phyloP scores from a whole-genome alignment of 2,113 vertebrate genomes.

The Centrocercus urophasianus region DNA sequence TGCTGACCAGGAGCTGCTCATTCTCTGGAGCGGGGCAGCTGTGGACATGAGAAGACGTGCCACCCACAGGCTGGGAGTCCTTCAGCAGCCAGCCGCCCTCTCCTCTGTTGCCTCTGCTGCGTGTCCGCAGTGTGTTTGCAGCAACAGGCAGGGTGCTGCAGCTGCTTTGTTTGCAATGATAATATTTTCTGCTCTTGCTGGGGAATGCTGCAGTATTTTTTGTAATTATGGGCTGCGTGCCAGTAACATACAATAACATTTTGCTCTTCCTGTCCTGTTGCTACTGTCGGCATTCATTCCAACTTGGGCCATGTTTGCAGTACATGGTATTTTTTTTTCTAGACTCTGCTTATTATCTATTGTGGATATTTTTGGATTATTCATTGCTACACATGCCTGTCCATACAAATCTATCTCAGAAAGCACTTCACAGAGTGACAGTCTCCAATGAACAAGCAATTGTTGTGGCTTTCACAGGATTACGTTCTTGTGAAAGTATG shows the following conservation, averaged over 20 bases:
- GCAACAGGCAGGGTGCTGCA: constrained; percentile 4
- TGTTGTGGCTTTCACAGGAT: constrained; percentile 59
- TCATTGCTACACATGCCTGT: constrained; percentile 41
- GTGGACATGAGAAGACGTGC: accelerated
- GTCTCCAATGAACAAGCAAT: constrained; percentile 33
- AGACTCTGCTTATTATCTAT: constrained; percentile 43
- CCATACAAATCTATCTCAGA: constrained; percentile 46
- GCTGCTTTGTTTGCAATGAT: constrained; percentile 50
- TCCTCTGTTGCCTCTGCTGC: background rate
- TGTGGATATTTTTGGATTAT: constrained; percentile 66
- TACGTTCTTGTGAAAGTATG: constrained; percentile 38
- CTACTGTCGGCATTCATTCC: constrained; percentile 60
- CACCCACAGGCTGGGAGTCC: accelerated
- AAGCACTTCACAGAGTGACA: constrained; percentile 43
- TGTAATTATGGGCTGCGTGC: constrained; percentile 29
- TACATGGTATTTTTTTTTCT: background rate
- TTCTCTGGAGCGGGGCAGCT: accelerated
- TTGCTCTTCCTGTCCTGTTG: constrained; percentile 67
- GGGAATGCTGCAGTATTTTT: constrained; percentile 58
- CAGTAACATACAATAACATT: constrained; percentile 64
- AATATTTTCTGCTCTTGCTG: constrained; percentile 41
- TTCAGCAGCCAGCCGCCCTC: accelerated
- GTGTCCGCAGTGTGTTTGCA: accelerated
- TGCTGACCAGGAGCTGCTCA: background rate
- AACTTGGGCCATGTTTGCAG: constrained; percentile 44